A percentile compares a stretch with the other conserved stretches of the same genome.
Evolutionary conservation across 2,797 vertebrate species (phyloP).

Genomic region (Schizopygopsis pylzovi): DNA sequence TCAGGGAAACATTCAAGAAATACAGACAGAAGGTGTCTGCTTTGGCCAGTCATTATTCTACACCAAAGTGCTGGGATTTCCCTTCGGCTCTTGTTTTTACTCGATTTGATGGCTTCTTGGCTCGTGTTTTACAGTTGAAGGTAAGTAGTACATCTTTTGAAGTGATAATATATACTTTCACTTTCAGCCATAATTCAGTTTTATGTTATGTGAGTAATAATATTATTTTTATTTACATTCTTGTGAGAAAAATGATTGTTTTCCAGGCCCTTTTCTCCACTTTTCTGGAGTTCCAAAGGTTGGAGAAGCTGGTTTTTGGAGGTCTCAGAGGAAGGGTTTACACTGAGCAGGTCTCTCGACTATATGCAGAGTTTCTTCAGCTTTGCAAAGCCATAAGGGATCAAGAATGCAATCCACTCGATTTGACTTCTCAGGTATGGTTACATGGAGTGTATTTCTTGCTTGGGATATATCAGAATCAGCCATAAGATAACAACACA

Average conservation of each 20-base stretch:
- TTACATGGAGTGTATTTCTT: background rate
- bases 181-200: background rate
- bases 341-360: conserved; percentile 72
- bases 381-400: conserved; percentile 75
- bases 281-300: conserved; percentile 80
- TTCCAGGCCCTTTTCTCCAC: conserved; percentile 79
- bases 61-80: conserved; percentile 83
- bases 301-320: conserved; percentile 84
- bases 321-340: conserved; percentile 76
- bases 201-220: background rate
- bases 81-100: conserved; percentile 80
- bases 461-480: background rate
- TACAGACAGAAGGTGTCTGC: conserved; percentile 74
- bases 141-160: conserved; percentile 66
- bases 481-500: background rate
- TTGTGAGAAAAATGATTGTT: background rate
- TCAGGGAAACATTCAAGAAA: conserved; percentile 78
- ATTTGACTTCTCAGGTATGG: conserved; percentile 75
- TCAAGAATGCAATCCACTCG: conserved; percentile 70
- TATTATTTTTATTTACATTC: background rate
- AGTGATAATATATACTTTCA: background rate
- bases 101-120: conserved; percentile 79
- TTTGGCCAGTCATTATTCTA: conserved; percentile 63
- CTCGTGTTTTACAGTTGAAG: conserved; percentile 79
- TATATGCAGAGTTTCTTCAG: conserved; percentile 75